Base-by-base conservation (phyloP, 2,797 vertebrate species). In the Pagetopsis macropterus region DNA sequence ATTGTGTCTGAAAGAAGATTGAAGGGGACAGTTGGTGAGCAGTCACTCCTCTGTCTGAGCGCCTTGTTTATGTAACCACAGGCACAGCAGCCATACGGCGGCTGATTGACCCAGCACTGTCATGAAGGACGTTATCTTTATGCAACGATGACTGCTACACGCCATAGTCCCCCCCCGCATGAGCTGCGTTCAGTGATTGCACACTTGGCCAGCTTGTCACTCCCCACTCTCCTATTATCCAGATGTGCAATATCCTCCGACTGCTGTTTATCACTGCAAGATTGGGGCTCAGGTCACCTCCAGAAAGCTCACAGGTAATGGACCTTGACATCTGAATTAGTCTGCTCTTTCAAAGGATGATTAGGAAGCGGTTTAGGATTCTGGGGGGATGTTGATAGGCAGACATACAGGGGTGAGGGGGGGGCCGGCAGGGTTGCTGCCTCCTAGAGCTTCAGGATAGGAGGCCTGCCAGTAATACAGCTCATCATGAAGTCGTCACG, bases 301-400 rank as follows among this genome's bases (percentile, higher is more conserved):
- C 51, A 88, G 81, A 89, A 81, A 67, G 79, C 86, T 91, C 89
- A 80, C 82, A 86, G 89, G 88, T 91, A 91, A 92, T 86, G 87
- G 84, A 76, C 82, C 88, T 70, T 90, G 86, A 87, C 90, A 87
- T 90, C 88, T 88, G 87, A 91, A 89, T 92, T 91, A 88, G 81
- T 75, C 81, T 82, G 88, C 83, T 85, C 79, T 85, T 84, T 84
- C 87, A 87, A 78, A 82, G 65, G 79, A 63, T 89, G 87, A 92
- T 93, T 92, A 90, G 87, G 79, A 70, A 75, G 75, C 83, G 71
- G 90, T 62, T 91, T 87, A 87, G 83, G 76, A 87, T 89, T 87
- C 81, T 81, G 72, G 48, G 57, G 66, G 76, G 75, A 72, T 77
- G 81, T 64, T 86, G 82, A 88, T 78, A 67, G 83, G 85, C 77